phyloP scores from a whole-genome alignment of 2,113 vertebrate species.

The Tympanuchus pallidicinctus region DNA sequence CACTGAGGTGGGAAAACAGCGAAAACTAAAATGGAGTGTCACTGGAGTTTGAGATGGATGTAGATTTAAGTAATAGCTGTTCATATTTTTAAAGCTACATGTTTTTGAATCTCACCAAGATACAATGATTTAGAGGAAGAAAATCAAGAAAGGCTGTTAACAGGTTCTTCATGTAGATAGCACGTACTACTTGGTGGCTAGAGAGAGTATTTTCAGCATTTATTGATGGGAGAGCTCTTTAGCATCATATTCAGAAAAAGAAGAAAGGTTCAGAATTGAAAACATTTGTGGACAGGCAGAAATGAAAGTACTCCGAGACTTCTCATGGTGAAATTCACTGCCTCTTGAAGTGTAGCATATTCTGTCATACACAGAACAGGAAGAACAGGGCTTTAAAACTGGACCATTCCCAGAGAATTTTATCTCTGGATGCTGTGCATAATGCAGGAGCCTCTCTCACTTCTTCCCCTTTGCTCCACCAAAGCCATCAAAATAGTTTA shows the following conservation, averaged over 20 bases:
- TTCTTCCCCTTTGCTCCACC: not conserved
- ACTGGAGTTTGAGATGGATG: not conserved
- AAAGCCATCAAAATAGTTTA: not conserved
- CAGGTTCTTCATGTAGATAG: not conserved
- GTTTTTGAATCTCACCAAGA: not conserved
- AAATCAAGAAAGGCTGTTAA: not conserved
- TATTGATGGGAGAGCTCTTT: constrained; percentile 10
- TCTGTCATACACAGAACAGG: not conserved
- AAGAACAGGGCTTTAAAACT: not conserved
- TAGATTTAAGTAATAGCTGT: not conserved
- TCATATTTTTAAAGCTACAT: not conserved
- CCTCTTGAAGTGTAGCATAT: not conserved
- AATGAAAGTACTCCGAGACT: constrained; percentile 25
- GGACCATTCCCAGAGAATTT: not conserved
- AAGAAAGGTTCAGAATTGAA: not conserved
- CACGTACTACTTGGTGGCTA: not conserved
- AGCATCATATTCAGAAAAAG: not conserved
- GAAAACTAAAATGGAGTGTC: not conserved
- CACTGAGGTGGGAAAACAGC: not conserved
- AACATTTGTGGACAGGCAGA: not conserved
- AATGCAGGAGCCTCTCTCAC: not conserved
- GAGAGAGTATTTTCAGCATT: constrained; percentile 9
- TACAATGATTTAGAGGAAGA: not conserved
- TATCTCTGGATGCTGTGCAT: not conserved
- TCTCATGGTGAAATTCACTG: not conserved